These are phyloP conservation scores for Notospermus geniculatus DNA, from an alignment of 1,140 invertebrate species.

Conservation along the genomic window DNA sequence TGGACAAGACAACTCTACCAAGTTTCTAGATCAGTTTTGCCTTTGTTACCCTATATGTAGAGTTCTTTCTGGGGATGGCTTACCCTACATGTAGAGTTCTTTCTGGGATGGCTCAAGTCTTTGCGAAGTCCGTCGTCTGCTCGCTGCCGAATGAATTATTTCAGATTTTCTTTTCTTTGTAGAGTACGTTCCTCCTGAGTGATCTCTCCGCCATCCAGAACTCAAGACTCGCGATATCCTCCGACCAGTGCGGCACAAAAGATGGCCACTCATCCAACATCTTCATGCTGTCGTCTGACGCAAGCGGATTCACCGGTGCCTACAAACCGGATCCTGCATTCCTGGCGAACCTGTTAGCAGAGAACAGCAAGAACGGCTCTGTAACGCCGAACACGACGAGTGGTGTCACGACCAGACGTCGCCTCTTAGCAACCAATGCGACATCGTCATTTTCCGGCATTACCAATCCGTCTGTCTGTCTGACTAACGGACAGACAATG, in stretches of 20 bases:
- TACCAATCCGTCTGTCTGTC: slow-evolving; percentile 41
- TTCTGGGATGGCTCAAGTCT: too few species aligned
- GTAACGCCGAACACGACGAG: slow-evolving; percentile 34
- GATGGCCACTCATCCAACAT: slow-evolving; percentile 28
- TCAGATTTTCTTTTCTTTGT: slow-evolving; percentile 8
- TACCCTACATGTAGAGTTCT: too few species aligned
- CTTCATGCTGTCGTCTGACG: slow-evolving; percentile 29
- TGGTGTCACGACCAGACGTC: slow-evolving; percentile 24
- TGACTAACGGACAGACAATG: slow-evolving; percentile 41
- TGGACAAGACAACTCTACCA: too few species aligned
- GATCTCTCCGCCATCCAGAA: slow-evolving; percentile 35
- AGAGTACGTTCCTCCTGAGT: slow-evolving; percentile 32
- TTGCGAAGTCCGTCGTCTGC: too few species aligned
- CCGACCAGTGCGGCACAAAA: slow-evolving; percentile 35
- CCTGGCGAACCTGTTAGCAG: slow-evolving; percentile 16
- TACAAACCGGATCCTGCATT: slow-evolving; percentile 36
- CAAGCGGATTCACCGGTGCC: slow-evolving; percentile 38
- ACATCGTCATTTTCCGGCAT: slow-evolving; percentile 36
- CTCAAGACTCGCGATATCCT: slow-evolving; percentile 34
- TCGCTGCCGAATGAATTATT: too few species aligned
- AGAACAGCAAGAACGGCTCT: slow-evolving; percentile 34
- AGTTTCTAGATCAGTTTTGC: too few species aligned
- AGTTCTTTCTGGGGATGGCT: too few species aligned
- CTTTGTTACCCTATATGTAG: too few species aligned
- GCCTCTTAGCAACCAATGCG: slow-evolving; percentile 34